These are phyloP conservation scores for Cotesia vestalis DNA, from an alignment of 1,140 invertebrate genomes.

Conservation along the genomic window DNA sequence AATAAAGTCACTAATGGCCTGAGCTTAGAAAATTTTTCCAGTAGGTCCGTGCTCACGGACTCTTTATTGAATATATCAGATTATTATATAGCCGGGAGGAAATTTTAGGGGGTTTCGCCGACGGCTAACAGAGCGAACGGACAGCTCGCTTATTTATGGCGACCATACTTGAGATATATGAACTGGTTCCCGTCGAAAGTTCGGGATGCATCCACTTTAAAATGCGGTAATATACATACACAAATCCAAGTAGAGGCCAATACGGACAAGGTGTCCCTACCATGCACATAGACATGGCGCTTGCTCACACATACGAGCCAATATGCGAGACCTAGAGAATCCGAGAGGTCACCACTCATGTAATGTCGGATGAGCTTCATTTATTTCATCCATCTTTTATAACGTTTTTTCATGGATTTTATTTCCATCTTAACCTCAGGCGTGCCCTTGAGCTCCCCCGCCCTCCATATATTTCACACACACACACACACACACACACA, in stretches of 20 bases:
- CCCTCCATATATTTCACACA: neutral
- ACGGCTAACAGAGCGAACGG: constrained; percentile 61
- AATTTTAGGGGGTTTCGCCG: constrained; percentile 53
- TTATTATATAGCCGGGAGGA: constrained; percentile 53
- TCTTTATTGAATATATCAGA: constrained; percentile 38
- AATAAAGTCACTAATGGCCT: neutral
- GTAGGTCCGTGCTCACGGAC: constrained; percentile 5
- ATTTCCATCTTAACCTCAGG: constrained; percentile 26
- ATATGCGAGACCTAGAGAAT: constrained; percentile 44
- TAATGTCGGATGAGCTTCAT: constrained; percentile 56
- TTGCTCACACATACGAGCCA: constrained; percentile 45
- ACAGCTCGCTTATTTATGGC: constrained; percentile 66
- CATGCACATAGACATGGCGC: constrained; percentile 29
- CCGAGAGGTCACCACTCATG: constrained; percentile 52
- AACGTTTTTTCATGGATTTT: constrained; percentile 14
- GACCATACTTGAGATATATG: constrained; percentile 67
- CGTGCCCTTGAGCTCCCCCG: constrained; percentile 10
- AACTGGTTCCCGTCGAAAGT: constrained; percentile 66
- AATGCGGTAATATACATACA: constrained; percentile 61
- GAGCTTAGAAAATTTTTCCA: neutral
- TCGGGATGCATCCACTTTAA: constrained; percentile 62
- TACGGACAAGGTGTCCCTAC: too few species aligned
- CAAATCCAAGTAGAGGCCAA: too few species aligned
- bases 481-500: neutral
- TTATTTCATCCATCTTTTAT: constrained; percentile 44